These are phyloP conservation scores for Dipodomys spectabilis DNA, from an alignment of 2,113 vertebrate genomes.

Conservation along the genomic window DNA sequence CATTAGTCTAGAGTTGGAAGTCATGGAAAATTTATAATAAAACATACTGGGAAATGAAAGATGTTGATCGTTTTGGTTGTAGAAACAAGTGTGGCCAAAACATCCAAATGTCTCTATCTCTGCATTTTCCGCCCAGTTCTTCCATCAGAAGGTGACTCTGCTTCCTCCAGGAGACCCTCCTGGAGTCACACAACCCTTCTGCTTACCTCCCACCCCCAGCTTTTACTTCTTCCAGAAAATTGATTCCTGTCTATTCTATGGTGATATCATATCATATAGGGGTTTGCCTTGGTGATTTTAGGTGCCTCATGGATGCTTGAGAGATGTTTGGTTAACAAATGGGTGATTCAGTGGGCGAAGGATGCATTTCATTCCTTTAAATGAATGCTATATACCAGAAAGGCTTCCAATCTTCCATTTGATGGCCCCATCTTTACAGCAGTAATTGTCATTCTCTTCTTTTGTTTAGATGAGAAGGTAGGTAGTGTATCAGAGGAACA, in stretches of 20 bases:
- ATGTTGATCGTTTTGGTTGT: not conserved
- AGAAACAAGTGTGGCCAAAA: conserved; percentile 13
- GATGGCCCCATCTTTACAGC: not conserved
- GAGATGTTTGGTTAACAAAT: not conserved
- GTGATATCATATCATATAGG: too few species aligned
- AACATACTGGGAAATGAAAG: not conserved
- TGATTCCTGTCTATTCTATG: not conserved
- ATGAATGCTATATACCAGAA: not conserved
- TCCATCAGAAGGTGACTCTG: too few species aligned
- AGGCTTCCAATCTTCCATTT: not conserved
- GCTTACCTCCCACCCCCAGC: not conserved
- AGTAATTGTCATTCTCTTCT: not conserved
- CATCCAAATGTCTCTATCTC: not conserved
- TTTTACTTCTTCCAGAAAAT: not conserved
- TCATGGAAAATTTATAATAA: not conserved
- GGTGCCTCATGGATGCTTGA: not conserved
- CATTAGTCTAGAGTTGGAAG: not conserved
- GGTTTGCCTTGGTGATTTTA: too few species aligned
- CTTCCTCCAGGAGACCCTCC: not conserved
- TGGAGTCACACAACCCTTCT: too few species aligned
- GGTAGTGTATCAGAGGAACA: not conserved
- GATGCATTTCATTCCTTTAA: not conserved
- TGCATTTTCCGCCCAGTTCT: not conserved
- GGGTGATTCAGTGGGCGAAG: not conserved
- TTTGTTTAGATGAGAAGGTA: not conserved